Conservation (phyloP, 37 sponge, comb jelly and placozoan genomes). For the Beroe ovata region DNA sequence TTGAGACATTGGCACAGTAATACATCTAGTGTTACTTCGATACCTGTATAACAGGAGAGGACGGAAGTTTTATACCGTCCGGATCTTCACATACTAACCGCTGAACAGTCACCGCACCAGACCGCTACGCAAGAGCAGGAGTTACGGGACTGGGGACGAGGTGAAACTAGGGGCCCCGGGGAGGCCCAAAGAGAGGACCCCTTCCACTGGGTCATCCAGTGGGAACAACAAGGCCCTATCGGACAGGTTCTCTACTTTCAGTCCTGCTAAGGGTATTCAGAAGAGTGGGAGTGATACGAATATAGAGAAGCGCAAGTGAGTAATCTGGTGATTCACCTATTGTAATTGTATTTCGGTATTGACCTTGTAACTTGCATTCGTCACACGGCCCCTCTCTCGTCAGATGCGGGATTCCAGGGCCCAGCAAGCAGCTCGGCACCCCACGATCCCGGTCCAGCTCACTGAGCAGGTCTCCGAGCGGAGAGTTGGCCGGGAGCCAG, state of each 20-base stretch:
- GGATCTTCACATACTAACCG: too few relatives aligned
- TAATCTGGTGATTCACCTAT: too few relatives aligned
- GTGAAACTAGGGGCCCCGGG: not conserved
- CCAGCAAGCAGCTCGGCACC: not conserved
- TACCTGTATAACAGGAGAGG: too few relatives aligned
- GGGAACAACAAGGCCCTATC: not conserved
- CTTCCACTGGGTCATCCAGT: not conserved
- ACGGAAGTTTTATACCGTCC: too few relatives aligned
- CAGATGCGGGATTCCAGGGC: not conserved
- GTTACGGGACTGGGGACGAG: slow-evolving; percentile 17
- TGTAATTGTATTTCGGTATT: too few relatives aligned
- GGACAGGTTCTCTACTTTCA: slow-evolving; percentile 52
- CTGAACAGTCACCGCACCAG: not conserved
- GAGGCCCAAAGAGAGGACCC: not conserved
- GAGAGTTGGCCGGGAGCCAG: not conserved
- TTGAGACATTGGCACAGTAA: too few relatives aligned
- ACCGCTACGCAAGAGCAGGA: slow-evolving; percentile 15
- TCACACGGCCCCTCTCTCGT: too few relatives aligned
- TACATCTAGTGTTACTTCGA: too few relatives aligned
- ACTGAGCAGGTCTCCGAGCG: slow-evolving; percentile 6
- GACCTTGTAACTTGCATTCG: too few relatives aligned
- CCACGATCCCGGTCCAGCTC: not conserved
- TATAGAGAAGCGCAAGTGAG: slow-evolving; percentile 15
- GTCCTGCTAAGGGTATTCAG: slow-evolving; percentile 36
- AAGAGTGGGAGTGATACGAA: slow-evolving; percentile 53